These are phyloP conservation scores for Ruditapes philippinarum DNA, from an alignment of 1,140 invertebrate species.

Conservation along the genomic window DNA sequence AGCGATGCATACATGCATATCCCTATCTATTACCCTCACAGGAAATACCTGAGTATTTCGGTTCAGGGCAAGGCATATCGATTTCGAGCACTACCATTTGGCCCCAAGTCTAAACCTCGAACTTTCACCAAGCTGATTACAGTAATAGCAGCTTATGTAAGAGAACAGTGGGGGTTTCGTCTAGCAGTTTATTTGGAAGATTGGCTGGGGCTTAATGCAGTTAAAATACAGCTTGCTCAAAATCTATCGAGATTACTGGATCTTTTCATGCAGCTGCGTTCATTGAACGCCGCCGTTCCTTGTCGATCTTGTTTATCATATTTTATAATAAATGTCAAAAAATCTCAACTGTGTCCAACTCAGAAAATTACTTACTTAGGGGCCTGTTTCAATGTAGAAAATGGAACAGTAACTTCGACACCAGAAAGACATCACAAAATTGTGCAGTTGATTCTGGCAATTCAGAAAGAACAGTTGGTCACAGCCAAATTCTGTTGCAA, in stretches of 20 bases:
- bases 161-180: background rate
- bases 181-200: slow-evolving; percentile 48
- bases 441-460: background rate
- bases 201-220: background rate
- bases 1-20: slow-evolving; percentile 71
- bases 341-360: too few relatives aligned
- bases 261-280: background rate
- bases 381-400: too few relatives aligned
- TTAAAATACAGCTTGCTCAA: too few relatives aligned
- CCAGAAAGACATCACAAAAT: background rate
- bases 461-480: background rate
- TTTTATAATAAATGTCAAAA: slow-evolving; percentile 33
- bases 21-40: slow-evolving; percentile 55
- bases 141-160: slow-evolving; percentile 34
- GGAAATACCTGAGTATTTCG: slow-evolving; percentile 61
- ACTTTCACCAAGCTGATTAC: slow-evolving; percentile 42
- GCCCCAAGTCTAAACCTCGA: slow-evolving; percentile 41
- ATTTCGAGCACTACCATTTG: slow-evolving; percentile 57
- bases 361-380: too few relatives aligned
- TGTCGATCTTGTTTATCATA: too few relatives aligned
- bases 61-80: slow-evolving; percentile 37
- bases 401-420: background rate
- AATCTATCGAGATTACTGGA: too few relatives aligned
- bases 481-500: background rate
- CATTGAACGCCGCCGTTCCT: too few relatives aligned